Conservation (phyloP, 2,797 vertebrate species). For the Myotis myotis region DNA sequence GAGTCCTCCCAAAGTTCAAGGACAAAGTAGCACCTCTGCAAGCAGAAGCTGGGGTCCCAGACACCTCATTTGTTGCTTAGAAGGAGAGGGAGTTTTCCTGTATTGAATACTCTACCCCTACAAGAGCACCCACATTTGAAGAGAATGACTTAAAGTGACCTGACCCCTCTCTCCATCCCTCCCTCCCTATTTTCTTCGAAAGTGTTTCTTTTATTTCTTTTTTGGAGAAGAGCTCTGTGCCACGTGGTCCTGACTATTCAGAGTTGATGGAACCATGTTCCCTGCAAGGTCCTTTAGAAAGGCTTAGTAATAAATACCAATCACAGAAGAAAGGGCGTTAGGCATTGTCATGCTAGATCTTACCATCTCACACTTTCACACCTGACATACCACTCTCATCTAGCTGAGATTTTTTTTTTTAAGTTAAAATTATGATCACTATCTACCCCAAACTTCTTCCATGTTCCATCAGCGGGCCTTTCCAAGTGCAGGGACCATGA, state of each 20-base stretch:
- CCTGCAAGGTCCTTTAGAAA: not conserved
- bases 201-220: not conserved
- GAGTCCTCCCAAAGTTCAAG: not conserved
- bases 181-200: not conserved
- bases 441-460: not conserved
- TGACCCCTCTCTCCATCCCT: not conserved
- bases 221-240: not conserved
- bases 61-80: not conserved
- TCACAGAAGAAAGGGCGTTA: not conserved
- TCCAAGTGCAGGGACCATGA: not conserved
- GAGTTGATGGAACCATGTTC: not conserved
- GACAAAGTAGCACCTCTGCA: not conserved
- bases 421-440: not conserved
- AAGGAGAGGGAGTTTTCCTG: not conserved
- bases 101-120: not conserved
- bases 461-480: not conserved
- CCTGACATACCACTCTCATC: no score
- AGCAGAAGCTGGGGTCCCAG: not conserved
- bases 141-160: not conserved
- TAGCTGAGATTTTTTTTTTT: not conserved
- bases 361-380: not conserved
- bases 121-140: not conserved
- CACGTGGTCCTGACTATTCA: accelerated
- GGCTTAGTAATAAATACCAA: not conserved
- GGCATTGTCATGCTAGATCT: not conserved